Conservation (phyloP, 2,797 vertebrate species). For the Florisuga fusca region DNA sequence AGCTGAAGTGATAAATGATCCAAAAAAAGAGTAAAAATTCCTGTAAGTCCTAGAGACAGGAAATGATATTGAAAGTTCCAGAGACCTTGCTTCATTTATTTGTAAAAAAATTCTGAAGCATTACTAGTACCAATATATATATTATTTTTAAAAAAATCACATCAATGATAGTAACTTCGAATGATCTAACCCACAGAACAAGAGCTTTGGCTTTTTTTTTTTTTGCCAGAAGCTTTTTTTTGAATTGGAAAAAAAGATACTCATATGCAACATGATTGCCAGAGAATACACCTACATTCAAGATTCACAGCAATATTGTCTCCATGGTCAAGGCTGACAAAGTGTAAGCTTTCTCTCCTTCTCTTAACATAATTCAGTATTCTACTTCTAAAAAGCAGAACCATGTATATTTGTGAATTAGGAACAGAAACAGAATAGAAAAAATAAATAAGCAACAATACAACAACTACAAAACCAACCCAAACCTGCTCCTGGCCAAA, state of each 20-base stretch:
- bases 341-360: background rate
- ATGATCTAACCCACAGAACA: background rate
- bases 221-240: background rate
- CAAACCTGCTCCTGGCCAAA: slow-evolving; percentile 55
- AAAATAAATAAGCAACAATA: background rate
- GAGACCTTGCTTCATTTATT: background rate
- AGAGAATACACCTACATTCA: background rate
- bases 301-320: background rate
- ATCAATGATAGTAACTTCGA: background rate
- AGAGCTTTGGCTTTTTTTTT: background rate
- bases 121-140: background rate
- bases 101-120: background rate
- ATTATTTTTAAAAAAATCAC: background rate
- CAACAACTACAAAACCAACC: background rate
- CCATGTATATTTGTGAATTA: background rate
- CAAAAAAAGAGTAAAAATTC: background rate
- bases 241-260: background rate
- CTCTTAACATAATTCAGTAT: background rate
- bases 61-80: background rate
- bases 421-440: background rate
- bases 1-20: background rate
- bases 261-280: background rate
- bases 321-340: background rate
- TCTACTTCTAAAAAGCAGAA: background rate
- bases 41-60: background rate